phyloP scores from a whole-genome alignment of 2,113 vertebrate genomes.

The Ancistrus triradiatus region DNA sequence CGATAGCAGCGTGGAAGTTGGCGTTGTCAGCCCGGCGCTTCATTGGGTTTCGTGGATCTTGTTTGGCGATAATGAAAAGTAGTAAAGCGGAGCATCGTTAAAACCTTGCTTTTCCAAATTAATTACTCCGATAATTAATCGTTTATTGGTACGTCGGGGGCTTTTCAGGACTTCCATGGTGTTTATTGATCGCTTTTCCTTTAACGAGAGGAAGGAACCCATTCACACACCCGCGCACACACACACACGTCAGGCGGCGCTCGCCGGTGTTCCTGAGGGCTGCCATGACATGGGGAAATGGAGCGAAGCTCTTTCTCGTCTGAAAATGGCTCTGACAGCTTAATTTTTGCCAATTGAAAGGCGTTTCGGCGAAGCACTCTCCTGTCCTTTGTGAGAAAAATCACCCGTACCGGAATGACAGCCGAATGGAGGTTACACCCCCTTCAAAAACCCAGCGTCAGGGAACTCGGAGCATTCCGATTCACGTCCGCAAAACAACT shows the following conservation, averaged over 20 bases:
- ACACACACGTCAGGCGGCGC: no score
- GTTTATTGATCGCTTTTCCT: neutral
- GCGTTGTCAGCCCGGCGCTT: conserved; percentile 25
- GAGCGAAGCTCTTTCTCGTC: neutral
- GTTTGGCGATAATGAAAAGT: conserved; percentile 37
- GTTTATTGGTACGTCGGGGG: no score
- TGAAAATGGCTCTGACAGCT: conserved; percentile 17
- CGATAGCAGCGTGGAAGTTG: conserved; percentile 19
- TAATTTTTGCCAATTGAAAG: conserved; percentile 26
- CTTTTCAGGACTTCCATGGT: no score
- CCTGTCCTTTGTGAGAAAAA: neutral
- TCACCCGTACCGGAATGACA: conserved; percentile 7
- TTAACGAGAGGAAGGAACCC: neutral
- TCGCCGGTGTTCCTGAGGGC: neutral
- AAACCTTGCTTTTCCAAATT: conserved; percentile 7
- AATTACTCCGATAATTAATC: conserved; percentile 12
- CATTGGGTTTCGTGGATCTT: conserved; percentile 45
- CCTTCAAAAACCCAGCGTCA: neutral
- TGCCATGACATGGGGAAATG: conserved; percentile 13
- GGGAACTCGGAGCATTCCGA: no score
- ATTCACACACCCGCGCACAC: no score
- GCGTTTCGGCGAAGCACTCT: conserved; percentile 14
- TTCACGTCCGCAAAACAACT: no score
- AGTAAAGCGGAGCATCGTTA: neutral
- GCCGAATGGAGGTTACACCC: conserved; percentile 14